These are phyloP conservation scores for Heteromurus nitidus DNA, from an alignment of 2,888 invertebrate species.

Conservation along the genomic window DNA sequence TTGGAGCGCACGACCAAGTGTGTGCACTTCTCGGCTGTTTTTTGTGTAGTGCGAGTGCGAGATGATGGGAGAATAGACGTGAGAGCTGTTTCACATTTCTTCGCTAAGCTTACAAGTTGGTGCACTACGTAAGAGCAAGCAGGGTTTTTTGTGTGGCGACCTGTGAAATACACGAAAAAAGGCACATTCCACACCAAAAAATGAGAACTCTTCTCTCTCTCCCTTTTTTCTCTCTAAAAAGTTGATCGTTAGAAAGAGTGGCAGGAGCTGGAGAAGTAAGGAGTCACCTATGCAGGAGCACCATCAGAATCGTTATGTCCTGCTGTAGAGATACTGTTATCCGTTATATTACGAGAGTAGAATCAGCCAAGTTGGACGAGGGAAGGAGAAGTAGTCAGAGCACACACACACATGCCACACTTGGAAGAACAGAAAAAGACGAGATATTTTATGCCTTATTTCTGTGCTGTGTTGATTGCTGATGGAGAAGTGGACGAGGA, in stretches of 20 bases:
- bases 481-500: slow-evolving; percentile 14
- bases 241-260: neutral
- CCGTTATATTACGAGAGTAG: slow-evolving; percentile 16
- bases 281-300: slow-evolving; percentile 16
- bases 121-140: neutral
- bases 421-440: slow-evolving; percentile 4
- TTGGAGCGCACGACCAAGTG: neutral
- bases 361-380: neutral
- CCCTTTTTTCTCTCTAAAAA: neutral
- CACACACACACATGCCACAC: neutral
- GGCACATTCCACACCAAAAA: slow-evolving; percentile 11
- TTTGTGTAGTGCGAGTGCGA: neutral
- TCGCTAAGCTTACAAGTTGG: neutral
- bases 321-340: slow-evolving; percentile 34
- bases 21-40: neutral
- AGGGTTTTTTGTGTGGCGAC: neutral
- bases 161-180: neutral
- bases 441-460: slow-evolving; percentile 3
- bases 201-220: neutral
- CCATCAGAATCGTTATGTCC: slow-evolving; percentile 32
- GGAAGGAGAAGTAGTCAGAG: neutral
- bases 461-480: slow-evolving; percentile 26
- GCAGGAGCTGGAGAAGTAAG: neutral
- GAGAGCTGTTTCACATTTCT: neutral
- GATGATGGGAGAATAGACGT: neutral